Evolutionary conservation across 2,797 vertebrate genomes (phyloP).

Genomic region (Synanceia verrucosa): DNA sequence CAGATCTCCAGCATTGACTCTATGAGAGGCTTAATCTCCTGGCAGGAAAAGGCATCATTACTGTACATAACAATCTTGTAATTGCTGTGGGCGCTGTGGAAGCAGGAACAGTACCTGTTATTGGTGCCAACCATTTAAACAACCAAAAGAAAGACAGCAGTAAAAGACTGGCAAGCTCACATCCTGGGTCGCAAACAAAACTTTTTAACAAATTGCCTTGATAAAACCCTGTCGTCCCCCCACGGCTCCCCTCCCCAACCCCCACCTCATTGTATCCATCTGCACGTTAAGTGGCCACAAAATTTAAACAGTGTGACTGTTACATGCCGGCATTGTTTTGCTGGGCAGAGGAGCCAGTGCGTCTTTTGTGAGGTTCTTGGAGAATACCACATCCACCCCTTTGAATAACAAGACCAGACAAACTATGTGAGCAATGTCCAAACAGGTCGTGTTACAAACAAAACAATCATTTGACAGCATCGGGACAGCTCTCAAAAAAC

Average conservation of each 20-base stretch:
- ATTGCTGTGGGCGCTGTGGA: constrained; percentile 43
- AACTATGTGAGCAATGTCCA: constrained; percentile 83
- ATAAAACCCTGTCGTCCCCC: constrained; percentile 48
- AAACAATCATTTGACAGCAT: constrained; percentile 76
- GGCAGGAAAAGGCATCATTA: constrained; percentile 35
- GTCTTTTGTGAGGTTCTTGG: constrained; percentile 80
- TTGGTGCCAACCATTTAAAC: constrained; percentile 51
- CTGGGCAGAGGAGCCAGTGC: constrained; percentile 73
- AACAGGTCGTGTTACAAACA: constrained; percentile 82
- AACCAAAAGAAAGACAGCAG: constrained; percentile 61
- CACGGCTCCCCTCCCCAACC: constrained; percentile 5
- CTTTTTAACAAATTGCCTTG: constrained; percentile 70
- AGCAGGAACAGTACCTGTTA: constrained; percentile 49
- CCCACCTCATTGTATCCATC: constrained; percentile 63
- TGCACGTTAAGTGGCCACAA: constrained; percentile 74
- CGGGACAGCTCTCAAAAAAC: constrained; percentile 62
- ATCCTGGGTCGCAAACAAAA: constrained; percentile 53
- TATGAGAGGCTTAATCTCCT: constrained; percentile 37
- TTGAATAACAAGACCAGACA: constrained; percentile 79
- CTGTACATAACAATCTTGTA: constrained; percentile 50
- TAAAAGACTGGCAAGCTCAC: constrained; percentile 40
- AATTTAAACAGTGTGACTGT: constrained; percentile 80
- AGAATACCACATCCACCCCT: constrained; percentile 77
- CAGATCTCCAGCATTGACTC: constrained; percentile 20
- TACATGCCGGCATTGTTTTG: constrained; percentile 77